These are phyloP conservation scores for Stictonetta naevosa DNA, from an alignment of 2,113 vertebrate genomes.

Conservation along the genomic window DNA sequence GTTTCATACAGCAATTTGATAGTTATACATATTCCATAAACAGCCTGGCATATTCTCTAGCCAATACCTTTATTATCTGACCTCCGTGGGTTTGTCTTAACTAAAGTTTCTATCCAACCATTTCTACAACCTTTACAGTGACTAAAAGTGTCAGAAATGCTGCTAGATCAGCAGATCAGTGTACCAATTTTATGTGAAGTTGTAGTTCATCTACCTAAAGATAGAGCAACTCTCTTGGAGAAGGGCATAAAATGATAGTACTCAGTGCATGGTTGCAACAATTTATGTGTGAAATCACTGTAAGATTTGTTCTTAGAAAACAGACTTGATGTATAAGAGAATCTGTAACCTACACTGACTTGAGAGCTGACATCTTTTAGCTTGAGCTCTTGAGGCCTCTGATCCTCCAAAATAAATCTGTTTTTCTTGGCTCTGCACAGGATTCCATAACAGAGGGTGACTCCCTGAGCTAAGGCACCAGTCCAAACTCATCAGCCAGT, in stretches of 20 bases:
- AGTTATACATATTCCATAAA: background rate
- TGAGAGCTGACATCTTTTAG: background rate
- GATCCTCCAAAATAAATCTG: background rate
- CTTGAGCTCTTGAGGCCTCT: background rate
- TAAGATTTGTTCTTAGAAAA: background rate
- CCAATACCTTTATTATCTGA: background rate
- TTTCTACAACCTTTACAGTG: background rate
- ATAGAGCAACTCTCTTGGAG: background rate
- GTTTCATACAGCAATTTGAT: background rate
- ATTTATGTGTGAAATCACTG: background rate
- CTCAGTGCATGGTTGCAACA: fast-evolving
- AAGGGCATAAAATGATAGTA: background rate
- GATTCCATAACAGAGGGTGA: background rate
- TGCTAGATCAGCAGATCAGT: background rate
- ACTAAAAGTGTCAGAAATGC: background rate
- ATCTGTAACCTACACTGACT: background rate
- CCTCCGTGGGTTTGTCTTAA: background rate
- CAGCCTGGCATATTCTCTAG: background rate
- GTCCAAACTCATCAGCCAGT: background rate
- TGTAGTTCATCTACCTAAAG: background rate
- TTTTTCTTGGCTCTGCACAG: background rate
- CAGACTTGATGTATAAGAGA: background rate
- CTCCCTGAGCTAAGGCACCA: background rate
- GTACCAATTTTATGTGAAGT: background rate
- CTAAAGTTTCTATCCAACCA: background rate